Conservation (phyloP, 2,113 vertebrate genomes). For the Poicephalus meyeri region DNA sequence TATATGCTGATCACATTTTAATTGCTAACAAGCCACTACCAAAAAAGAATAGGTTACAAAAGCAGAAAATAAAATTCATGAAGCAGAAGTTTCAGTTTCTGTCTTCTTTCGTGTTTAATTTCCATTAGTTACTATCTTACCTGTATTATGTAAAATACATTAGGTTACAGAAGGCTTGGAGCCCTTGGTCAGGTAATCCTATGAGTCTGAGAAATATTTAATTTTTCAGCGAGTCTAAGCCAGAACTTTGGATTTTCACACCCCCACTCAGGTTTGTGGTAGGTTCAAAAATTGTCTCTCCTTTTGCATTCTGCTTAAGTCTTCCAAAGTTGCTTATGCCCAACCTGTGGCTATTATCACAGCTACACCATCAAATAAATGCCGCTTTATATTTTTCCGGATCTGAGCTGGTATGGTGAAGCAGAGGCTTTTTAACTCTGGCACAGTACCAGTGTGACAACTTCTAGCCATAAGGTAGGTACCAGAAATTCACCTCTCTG, state of each 20-base stretch:
- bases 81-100: background rate
- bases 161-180: background rate
- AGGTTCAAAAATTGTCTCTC: background rate
- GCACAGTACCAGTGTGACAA: background rate
- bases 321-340: accelerated
- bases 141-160: background rate
- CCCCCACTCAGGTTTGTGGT: accelerated
- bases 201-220: background rate
- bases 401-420: background rate
- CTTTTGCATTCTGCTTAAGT: background rate
- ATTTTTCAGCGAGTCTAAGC: background rate
- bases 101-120: conserved; percentile 4
- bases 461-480: background rate
- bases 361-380: background rate
- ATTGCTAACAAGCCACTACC: conserved; percentile 26
- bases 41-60: conserved; percentile 14
- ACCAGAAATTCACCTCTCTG: background rate
- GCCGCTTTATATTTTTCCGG: too few relatives aligned
- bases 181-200: background rate
- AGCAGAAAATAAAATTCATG: conserved; percentile 45
- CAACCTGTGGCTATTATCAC: background rate
- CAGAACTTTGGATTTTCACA: background rate
- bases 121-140: background rate
- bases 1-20: conserved; percentile 52
- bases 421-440: background rate